Evolutionary conservation across 2,888 invertebrate species (phyloP).

Genomic region (Metellina segmentata): DNA sequence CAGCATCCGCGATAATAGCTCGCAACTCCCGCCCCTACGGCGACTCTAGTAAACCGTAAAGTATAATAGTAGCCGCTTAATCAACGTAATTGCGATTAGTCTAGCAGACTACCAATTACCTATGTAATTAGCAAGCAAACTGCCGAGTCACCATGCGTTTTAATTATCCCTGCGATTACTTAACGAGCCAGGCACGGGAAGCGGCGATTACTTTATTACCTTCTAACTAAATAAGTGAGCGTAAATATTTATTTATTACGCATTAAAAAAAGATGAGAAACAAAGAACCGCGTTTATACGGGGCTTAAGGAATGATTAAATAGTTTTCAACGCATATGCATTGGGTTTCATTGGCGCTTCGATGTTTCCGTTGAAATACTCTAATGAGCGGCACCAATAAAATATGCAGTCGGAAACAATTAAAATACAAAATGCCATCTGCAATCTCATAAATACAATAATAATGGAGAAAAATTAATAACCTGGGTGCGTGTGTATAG

Average conservation of each 20-base stretch:
- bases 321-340: background rate
- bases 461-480: background rate
- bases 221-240: slow-evolving; percentile 51
- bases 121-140: slow-evolving; percentile 66
- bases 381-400: background rate
- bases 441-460: background rate
- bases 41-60: slow-evolving; percentile 12
- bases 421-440: background rate
- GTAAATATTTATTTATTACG: slow-evolving; percentile 70
- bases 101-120: slow-evolving; percentile 52
- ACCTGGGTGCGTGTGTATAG: background rate
- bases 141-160: slow-evolving; percentile 48
- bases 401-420: slow-evolving; percentile 8
- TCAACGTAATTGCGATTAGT: slow-evolving; percentile 54
- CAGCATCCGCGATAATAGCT: background rate
- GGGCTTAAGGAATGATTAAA: slow-evolving; percentile 42
- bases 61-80: slow-evolving; percentile 48
- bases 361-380: background rate
- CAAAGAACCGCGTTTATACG: background rate
- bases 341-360: background rate
- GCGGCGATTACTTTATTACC: slow-evolving; percentile 65
- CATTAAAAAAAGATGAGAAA: slow-evolving; percentile 15
- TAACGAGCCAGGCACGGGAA: slow-evolving; percentile 58
- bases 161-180: slow-evolving; percentile 72
- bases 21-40: background rate